phyloP scores from a whole-genome alignment of 1,140 invertebrate genomes.

The Heliconius hermathena region DNA sequence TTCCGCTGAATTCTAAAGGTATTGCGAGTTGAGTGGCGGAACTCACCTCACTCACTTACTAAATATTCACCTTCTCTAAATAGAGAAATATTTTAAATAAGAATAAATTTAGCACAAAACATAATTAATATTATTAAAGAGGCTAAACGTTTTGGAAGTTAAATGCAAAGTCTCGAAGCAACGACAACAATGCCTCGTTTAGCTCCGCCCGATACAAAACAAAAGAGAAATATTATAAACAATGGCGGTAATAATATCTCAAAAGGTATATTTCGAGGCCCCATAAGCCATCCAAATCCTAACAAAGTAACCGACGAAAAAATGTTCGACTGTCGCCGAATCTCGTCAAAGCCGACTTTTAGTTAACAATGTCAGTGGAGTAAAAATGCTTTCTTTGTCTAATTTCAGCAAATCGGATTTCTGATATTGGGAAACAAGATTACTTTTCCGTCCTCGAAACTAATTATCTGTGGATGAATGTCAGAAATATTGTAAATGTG shows the following conservation, averaged over 20 bases:
- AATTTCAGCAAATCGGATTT: constrained; percentile 30
- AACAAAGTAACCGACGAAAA: constrained; percentile 37
- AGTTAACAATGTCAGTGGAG: constrained; percentile 32
- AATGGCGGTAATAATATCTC: constrained; percentile 32
- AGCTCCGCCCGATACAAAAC: constrained; percentile 23
- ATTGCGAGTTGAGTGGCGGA: too few species aligned
- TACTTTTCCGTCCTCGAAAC: constrained; percentile 22
- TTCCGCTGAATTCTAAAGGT: too few species aligned
- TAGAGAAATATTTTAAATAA: neutral
- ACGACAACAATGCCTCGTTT: constrained; percentile 26
- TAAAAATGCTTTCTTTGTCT: constrained; percentile 33
- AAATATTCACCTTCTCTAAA: too few species aligned
- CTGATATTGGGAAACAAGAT: constrained; percentile 36
- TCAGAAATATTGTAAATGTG: neutral
- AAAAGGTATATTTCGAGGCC: constrained; percentile 32
- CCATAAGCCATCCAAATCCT: constrained; percentile 31
- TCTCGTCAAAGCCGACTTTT: constrained; percentile 27
- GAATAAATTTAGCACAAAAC: neutral
- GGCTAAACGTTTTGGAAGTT: neutral
- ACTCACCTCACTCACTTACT: too few species aligned
- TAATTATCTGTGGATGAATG: constrained; percentile 8
- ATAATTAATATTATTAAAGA: neutral
- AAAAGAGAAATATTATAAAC: constrained; percentile 36
- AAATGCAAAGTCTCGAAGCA: constrained; percentile 6
- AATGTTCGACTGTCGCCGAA: constrained; percentile 26